Base-by-base conservation (phyloP, 2,888 invertebrate species). In the Cremastinae sp. region DNA sequence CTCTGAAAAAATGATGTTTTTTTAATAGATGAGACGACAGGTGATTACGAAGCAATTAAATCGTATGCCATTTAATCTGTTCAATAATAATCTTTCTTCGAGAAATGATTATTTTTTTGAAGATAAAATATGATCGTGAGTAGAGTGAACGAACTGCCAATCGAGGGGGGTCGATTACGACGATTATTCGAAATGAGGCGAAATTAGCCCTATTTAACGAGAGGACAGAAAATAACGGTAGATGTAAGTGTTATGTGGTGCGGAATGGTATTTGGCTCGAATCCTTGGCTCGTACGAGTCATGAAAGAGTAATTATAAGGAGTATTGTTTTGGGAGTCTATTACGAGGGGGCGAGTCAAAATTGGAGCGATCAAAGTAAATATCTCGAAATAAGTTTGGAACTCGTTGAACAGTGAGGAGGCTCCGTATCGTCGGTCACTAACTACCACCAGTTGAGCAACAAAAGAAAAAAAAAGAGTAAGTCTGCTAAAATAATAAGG, bases 371-470 rank as follows among this genome's bases (percentile, higher is more conserved):
- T 74, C 59, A 34, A 12, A 12, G 45, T 65, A 41, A 41, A n/a
- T 18, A 12, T 28, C 22, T 49, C 8, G 20, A 22, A 45, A 20
- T 43, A 22, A 59, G 12, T 38, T 16, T 20, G 8, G 8, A 8
- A n/a, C 8, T 47, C 2, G 20, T 56, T n/a, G 12, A 45, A 45
- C 38, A 12, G 14, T 18, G 22, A 20, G 20, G 51, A 64, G 69
- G 22, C 41, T 68, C 62, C 20, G 28, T 7, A 73, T 75, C 68
- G 74, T 75, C 78, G 80, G 77, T n/a, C 79, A 81, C 78, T 79
- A 69, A 78, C 68, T 81, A 81, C 74, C 78, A 77, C 78, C 78
- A 81, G 80, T 81, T 82, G 82, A 82, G 82, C 82, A 82, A 82
- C 76, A 79, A 64, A 54, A 16, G 49, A 64, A 12, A 14, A 51